Evolutionary conservation across 2,113 vertebrate genomes (phyloP).

Genomic region (Sylvia atricapilla): DNA sequence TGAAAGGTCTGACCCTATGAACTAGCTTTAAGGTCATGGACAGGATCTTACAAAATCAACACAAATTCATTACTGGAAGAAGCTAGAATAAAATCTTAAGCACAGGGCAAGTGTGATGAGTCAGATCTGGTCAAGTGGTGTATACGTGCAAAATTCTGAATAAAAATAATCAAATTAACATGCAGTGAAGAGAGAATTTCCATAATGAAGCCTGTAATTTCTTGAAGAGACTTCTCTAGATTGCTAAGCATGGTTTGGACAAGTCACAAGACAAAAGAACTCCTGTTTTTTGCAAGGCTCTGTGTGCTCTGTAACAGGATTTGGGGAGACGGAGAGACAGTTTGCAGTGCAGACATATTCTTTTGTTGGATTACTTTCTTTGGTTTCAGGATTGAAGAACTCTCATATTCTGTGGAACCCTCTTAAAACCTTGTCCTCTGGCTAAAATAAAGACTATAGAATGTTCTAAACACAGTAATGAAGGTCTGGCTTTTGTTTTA

Average conservation of each 20-base stretch:
- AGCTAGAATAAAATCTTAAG: conserved; percentile 19
- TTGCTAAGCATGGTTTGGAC: not conserved
- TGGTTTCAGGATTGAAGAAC: not conserved
- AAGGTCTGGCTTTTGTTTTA: not conserved
- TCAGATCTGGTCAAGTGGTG: conserved; percentile 41
- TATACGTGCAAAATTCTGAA: conserved; percentile 25
- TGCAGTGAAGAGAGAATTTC: conserved; percentile 17
- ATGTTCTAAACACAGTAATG: not conserved
- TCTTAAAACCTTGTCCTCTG: not conserved
- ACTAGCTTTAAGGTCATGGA: conserved; percentile 49
- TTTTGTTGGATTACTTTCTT: not conserved
- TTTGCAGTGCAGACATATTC: not conserved
- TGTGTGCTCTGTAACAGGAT: not conserved
- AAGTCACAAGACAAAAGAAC: not conserved
- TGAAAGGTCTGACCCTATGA: conserved; percentile 45
- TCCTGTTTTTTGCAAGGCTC: not conserved
- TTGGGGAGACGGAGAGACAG: not conserved
- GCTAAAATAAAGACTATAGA: not conserved
- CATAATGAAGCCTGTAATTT: conserved; percentile 29
- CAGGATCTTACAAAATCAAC: conserved; percentile 54
- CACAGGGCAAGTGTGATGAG: conserved; percentile 15
- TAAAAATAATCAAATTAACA: conserved; percentile 41
- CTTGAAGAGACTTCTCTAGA: conserved; percentile 4
- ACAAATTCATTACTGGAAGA: conserved; percentile 56
- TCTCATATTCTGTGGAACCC: not conserved